These are phyloP conservation scores for Campylomormyrus tamandua DNA, from an alignment of 2,113 vertebrate species.

Conservation along the genomic window DNA sequence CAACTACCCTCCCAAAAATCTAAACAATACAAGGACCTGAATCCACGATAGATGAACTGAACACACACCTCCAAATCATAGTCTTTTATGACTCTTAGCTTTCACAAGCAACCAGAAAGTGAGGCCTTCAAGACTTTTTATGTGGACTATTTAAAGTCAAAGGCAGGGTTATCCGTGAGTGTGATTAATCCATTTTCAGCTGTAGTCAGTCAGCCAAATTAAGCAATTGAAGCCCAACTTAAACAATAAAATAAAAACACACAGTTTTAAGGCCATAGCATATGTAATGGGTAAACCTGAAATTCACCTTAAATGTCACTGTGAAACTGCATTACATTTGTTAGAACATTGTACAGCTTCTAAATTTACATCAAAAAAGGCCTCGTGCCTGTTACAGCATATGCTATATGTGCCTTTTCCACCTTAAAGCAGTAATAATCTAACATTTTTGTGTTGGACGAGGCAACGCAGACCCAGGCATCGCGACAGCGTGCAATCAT, in stretches of 20 bases:
- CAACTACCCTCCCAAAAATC: too few relatives aligned
- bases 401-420: neutral
- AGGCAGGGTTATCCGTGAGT: neutral
- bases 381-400: neutral
- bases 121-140: too few relatives aligned
- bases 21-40: too few relatives aligned
- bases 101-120: too few relatives aligned
- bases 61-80: too few relatives aligned
- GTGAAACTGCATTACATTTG: neutral
- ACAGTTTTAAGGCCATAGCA: too few relatives aligned
- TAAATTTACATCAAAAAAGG: neutral
- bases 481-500: too few relatives aligned
- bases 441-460: neutral
- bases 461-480: too few relatives aligned
- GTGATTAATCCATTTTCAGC: neutral
- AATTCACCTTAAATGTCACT: neutral
- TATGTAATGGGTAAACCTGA: neutral
- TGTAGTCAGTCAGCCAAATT: neutral
- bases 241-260: too few relatives aligned
- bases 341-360: neutral
- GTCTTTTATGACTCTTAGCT: too few relatives aligned
- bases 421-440: neutral
- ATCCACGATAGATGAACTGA: too few relatives aligned
- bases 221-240: neutral
- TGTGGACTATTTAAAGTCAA: too few relatives aligned